Evolutionary conservation across 2,888 invertebrate species (phyloP), one percentile per base, ranked within the genome.

Genomic region (Patella pellucida): DNA sequence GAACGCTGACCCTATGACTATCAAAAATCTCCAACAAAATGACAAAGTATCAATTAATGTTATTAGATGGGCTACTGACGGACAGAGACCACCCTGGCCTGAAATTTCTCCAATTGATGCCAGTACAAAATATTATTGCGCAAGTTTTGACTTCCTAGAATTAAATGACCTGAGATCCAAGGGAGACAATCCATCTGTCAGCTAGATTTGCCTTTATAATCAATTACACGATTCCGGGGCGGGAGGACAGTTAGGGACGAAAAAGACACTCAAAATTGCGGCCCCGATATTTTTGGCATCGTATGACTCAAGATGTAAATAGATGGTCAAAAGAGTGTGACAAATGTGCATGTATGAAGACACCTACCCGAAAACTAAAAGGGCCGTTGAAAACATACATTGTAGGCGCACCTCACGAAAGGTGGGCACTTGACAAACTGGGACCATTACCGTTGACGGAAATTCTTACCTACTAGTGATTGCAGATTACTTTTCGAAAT

Each of bases 91-190:
- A 31, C 52, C 31, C 23, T 78, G 78, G 76, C 12, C 41, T 3
- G 76, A 76, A 16, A 69, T 78, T 51, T 68, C 74, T 7, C 27
- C 70, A 5, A 23, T 50, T 11, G 56, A 67, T 52, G 15, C 51
- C 16, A 76, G 19, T 19, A 19, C 78, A 14, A 81, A 78, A 19
- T 78, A 69, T 71, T 74, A 76, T 51, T 78, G 78, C 74, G 71
- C 69, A 15, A 70, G 78, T 51, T 75, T 75, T 9, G 78, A 81
- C 27, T 78, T 78, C 27, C 50, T 79, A 4, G 11, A 41, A 31
- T 4, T 81, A 16, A 27, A 27, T 3, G 51, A 79, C 62, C 19
- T 62, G 41, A 41, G 41, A 62, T 12, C 62, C 7, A 62, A 23
- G 62, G 62, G 16, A 62, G 23, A 23, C 19, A n/a, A 19, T 23